Evolutionary conservation across 2,797 vertebrate species (phyloP), one percentile per base, ranked within the genome.

Genomic region (Pelochelys cantorii): DNA sequence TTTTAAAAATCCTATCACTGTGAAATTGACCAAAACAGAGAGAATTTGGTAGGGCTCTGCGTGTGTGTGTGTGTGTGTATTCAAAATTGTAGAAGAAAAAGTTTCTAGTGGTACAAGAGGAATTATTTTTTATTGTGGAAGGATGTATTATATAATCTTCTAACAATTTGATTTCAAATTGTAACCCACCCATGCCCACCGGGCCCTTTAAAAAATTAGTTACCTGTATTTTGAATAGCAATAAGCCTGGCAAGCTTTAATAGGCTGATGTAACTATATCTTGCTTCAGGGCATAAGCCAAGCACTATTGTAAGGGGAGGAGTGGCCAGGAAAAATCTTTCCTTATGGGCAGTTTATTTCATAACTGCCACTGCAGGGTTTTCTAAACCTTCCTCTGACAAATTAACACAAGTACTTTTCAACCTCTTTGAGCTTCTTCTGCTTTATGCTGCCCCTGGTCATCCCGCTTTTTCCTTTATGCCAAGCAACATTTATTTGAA

Each of bases 361-460:
- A 55, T 93, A 85, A 81, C 29, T 53, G 13, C 23, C 17, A 5
- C 52, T 79, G 59, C 71, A 15, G 13, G 37, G 4, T 20, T 34
- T 68, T 68, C 20, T 68, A 59, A 78, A 65, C 25, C 13, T 79
- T 11, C 59, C 81, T 11, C 9, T 56, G 60, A 91, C 85, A 79
- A 85, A 68, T n/a, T 59, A 91, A 75, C 7, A 88, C 83, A 13
- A 81, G 23, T 86, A 85, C 57, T 57, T 25, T 86, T 92, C 54
- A 23, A 15, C 79, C 83, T 89, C 82, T 52, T 86, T 89, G 18
- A 52, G 17, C 29, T 92, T 93, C 94, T 56, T 54, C 54, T 90
- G 56, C 2, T 9, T 94, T 80, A 68, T 79, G 2, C 71, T 5
- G 54, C 77, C 53, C 84, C 4, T 27, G 84, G 15, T 5, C 52